Evolutionary conservation across 2,797 vertebrate species (phyloP).

Genomic region (Zenarchopterus dispar): DNA sequence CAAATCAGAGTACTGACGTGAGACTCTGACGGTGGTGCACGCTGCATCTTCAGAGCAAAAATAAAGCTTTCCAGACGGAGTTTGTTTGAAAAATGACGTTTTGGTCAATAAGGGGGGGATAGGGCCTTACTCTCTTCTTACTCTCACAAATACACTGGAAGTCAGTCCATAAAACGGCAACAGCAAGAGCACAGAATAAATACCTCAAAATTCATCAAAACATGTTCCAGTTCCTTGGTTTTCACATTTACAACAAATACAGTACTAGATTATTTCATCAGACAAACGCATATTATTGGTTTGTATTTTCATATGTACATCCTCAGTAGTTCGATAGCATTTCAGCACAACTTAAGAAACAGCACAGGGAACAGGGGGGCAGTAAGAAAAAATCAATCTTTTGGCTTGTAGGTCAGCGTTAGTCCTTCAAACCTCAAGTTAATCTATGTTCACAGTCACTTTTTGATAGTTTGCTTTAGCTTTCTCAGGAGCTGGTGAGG

Average conservation of each 20-base stretch:
- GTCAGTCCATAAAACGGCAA: constrained; percentile 42
- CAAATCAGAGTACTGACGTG: background rate
- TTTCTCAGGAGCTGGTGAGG: no score
- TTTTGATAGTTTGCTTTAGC: constrained; percentile 13
- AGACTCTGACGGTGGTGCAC: background rate
- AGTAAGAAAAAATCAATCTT: constrained; percentile 65
- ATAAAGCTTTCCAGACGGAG: constrained; percentile 41
- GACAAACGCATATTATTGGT: constrained; percentile 45
- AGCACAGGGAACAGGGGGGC: constrained; percentile 38
- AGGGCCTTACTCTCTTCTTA: constrained; percentile 40
- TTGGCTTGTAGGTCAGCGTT: constrained; percentile 65
- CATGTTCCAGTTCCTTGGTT: constrained; percentile 57
- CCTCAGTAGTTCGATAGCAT: constrained; percentile 67
- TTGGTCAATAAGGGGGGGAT: constrained; percentile 35
- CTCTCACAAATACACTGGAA: constrained; percentile 46
- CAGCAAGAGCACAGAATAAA: constrained; percentile 73
- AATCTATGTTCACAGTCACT: constrained; percentile 14
- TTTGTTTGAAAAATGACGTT: constrained; percentile 28
- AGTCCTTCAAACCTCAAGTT: constrained; percentile 14
- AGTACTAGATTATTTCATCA: constrained; percentile 55
- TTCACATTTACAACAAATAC: constrained; percentile 68
- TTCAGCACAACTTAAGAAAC: constrained; percentile 60
- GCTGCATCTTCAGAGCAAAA: constrained; percentile 16
- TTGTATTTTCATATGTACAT: constrained; percentile 67
- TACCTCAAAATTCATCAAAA: constrained; percentile 64